Evolutionary conservation across 2,888 invertebrate genomes (phyloP), one percentile per base, ranked within the genome.

Genomic region (Mesorhabditis belari): DNA sequence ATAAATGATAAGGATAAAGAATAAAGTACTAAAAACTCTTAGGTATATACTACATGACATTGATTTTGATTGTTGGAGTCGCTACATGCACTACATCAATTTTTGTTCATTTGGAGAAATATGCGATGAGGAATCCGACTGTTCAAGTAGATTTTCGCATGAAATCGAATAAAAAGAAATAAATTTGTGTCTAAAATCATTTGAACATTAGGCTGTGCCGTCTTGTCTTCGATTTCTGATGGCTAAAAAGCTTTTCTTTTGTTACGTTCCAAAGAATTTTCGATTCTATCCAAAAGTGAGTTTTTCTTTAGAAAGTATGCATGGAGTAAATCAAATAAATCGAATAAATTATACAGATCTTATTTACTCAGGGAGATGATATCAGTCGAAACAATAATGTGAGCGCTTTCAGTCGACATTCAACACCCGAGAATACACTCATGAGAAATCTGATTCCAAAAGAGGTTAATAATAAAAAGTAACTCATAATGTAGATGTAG

Each of bases 1-100:
- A 21, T 5, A 51, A 21, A 51, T n/a, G 51, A 6, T 19, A 21
- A 51, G n/a, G n/a, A n/a, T n/a, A n/a, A n/a, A n/a, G n/a, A n/a
- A n/a, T n/a, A n/a, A n/a, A n/a, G n/a, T n/a, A n/a, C n/a, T n/a
- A n/a, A n/a, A n/a, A n/a, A n/a, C n/a, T 28, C 69, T 53, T 51
- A 77, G 77, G 77, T 3, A 77, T 80, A 24, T 80, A 79, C 61
- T 80, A 80, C 65, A 79, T 80, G 72, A 70, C 75, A 5, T 63
- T 80, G 56, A 78, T 80, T 3, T 69, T 74, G 55, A 68, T 74
- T 26, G 76, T 80, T 29, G 71, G 73, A 57, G 66, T 77, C 24
- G 73, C 77, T 49, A 80, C 80, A 6, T 78, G 80, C 54, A 77
- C 77, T 0, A 69, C 77, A 0, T 71, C 76, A 2, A 65, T 78